A percentile compares a stretch with the other conserved stretches of the same genome.
Conservation (phyloP, 2,797 vertebrate species). For the Tapera naevia region DNA sequence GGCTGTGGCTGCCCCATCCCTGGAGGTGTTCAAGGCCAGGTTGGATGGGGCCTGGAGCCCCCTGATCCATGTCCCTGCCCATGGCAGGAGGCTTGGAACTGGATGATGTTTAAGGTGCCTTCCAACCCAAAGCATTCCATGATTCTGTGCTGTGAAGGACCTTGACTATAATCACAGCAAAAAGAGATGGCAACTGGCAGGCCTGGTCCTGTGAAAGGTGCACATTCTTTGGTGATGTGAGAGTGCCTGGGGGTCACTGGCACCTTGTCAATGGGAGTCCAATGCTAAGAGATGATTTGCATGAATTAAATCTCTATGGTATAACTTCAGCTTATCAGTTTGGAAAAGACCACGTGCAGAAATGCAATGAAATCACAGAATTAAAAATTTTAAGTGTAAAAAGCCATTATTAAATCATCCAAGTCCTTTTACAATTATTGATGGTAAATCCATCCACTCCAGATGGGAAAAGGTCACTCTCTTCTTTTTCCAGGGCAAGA, state of each 20-base stretch:
- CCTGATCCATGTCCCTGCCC: too few relatives aligned
- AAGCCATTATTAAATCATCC: neutral
- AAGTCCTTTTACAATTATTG: constrained; percentile 32
- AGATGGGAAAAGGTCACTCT: constrained; percentile 46
- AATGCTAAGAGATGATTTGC: neutral
- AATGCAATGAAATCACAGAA: neutral
- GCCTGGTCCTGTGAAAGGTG: neutral
- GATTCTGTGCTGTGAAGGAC: neutral
- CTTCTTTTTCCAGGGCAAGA: constrained; percentile 52
- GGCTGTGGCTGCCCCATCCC: too few relatives aligned
- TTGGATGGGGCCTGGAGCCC: too few relatives aligned
- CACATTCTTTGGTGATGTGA: neutral
- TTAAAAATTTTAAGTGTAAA: neutral
- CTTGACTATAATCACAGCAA: neutral
- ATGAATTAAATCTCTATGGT: neutral
- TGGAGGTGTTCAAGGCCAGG: too few relatives aligned
- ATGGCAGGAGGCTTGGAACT: too few relatives aligned
- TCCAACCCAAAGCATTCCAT: too few relatives aligned
- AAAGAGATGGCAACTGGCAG: neutral
- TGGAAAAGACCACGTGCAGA: rapidly evolving
- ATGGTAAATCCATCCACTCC: constrained; percentile 47
- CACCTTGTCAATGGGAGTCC: neutral
- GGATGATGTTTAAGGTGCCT: too few relatives aligned
- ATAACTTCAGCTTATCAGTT: neutral
- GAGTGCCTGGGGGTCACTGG: neutral